Conservation (phyloP, 2,797 vertebrate genomes). For the Buphagus erythrorhynchus region DNA sequence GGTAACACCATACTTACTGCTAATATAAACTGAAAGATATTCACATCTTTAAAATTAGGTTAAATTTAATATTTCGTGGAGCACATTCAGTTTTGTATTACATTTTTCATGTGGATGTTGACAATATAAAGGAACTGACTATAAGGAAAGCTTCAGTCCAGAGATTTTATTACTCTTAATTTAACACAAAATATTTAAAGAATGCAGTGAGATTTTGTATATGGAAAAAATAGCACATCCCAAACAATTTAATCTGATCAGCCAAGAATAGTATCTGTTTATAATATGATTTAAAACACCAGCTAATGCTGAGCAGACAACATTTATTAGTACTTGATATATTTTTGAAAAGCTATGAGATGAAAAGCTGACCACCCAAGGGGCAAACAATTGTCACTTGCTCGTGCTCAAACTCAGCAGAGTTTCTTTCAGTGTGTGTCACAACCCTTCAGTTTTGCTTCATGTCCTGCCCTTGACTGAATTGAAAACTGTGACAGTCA, state of each 20-base stretch:
- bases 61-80: background rate
- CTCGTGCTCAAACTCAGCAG: background rate
- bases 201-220: background rate
- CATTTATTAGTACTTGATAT: background rate
- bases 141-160: background rate
- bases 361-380: conserved; percentile 5
- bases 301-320: background rate
- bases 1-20: background rate
- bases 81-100: background rate
- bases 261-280: conserved; percentile 24
- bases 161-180: background rate
- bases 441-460: background rate
- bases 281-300: background rate
- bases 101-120: background rate
- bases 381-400: background rate
- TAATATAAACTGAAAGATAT: background rate
- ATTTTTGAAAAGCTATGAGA: background rate
- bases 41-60: background rate
- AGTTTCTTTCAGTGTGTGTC: background rate
- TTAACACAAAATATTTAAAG: background rate
- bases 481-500: background rate
- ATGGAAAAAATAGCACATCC: conserved; percentile 3
- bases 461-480: background rate
- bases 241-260: background rate
- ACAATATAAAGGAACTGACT: background rate